Evolutionary conservation across 2,797 vertebrate genomes (phyloP), one percentile per base, ranked within the genome.

Genomic region (Channallabes apus): DNA sequence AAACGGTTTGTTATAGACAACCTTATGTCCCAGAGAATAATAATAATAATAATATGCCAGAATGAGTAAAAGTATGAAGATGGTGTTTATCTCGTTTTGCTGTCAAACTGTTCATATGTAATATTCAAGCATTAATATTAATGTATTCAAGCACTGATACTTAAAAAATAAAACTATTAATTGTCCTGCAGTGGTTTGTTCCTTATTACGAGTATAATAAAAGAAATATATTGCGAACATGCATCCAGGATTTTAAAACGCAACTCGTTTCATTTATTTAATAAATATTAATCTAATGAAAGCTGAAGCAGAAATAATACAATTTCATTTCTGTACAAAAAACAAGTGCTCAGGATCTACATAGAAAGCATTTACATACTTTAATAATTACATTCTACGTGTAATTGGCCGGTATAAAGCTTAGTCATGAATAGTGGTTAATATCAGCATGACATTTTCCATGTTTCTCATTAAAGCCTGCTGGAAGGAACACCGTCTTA

Each of bases 391-490:
- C 24, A 62, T 62, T 41, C 3, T 61, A 38, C 38, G 58, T 15
- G 8, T 79, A 62, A 64, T 79, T 41, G 35, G 32, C 20, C 32
- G 11, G 77, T 38, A 15, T 41, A 62, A 79, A 62, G 22, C 6
- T 27, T 27, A 35, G 51, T 54, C 14, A 54, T 80, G 59, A 80
- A 27, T 18, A 64, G 59, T 46, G 22, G 29, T 61, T 78, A 78
- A 38, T 38, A 78, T 38, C 76, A 78, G 61, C 78, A 46, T 20
- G 61, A 51, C 78, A 80, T 80, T 80, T 65, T 65, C 58, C 29
- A 61, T 79, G 22, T 41, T 79, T 79, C 61, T 64, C 78, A 80
- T 80, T 65, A 64, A 65, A 64, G 62, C 14, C 32, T 17, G 59
- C 35, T 62, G 20, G 22, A 38, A 51, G 24, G 78, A 65, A 80